Evolutionary conservation across 2,888 invertebrate genomes (phyloP).

Genomic region (Drosophila mulleri): DNA sequence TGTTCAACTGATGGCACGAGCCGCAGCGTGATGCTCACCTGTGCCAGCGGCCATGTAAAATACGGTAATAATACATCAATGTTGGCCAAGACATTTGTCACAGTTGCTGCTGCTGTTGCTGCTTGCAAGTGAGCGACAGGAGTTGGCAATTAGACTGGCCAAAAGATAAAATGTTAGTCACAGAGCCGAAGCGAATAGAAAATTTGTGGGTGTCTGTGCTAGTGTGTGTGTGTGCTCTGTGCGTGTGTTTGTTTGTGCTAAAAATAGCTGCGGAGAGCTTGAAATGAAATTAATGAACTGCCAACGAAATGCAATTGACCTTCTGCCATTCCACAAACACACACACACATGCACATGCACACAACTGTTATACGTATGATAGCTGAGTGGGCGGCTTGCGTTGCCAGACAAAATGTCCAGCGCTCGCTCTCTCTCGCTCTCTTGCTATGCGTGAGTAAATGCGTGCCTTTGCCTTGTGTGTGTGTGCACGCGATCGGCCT

Average conservation of each 20-base stretch:
- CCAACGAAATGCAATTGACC: constrained; percentile 83
- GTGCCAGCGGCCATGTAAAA: constrained; percentile 31
- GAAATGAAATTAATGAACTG: constrained; percentile 78
- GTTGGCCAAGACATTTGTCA: constrained; percentile 57
- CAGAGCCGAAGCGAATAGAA: constrained; percentile 29
- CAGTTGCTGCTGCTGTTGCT: constrained; percentile 3
- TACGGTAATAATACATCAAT: constrained; percentile 53
- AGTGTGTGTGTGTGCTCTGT: not conserved
- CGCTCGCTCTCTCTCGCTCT: not conserved
- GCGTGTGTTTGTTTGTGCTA: constrained; percentile 43
- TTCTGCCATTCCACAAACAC: constrained; percentile 64
- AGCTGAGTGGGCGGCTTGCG: constrained; percentile 52
- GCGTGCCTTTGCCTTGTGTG: constrained; percentile 28
- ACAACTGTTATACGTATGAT: constrained; percentile 14
- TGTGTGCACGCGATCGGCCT: constrained; percentile 61
- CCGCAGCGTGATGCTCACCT: constrained; percentile 49
- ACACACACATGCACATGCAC: constrained; percentile 15
- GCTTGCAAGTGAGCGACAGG: constrained; percentile 41
- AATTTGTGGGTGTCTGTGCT: constrained; percentile 6
- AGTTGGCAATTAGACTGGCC: constrained; percentile 56
- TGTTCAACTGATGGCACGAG: constrained; percentile 58
- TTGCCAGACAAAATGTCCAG: constrained; percentile 73
- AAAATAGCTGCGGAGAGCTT: constrained; percentile 54
- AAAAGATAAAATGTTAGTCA: constrained; percentile 28
- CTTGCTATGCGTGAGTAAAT: constrained; percentile 15